Conservation (phyloP, 2,797 vertebrate genomes). For the Emys orbicularis region DNA sequence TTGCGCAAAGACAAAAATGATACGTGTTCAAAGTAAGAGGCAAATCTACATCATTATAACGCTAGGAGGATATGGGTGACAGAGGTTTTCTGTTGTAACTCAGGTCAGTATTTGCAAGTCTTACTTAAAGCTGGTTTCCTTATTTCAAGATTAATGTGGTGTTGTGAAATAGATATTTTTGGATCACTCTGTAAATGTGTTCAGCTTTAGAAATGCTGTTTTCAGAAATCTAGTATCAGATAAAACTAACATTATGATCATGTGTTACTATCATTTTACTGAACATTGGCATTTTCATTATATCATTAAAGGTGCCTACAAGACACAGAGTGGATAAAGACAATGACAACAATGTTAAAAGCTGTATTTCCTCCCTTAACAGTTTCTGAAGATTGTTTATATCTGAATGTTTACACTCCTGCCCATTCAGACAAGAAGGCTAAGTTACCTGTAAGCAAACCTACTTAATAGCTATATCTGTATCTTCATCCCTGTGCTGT, state of each 20-base stretch:
- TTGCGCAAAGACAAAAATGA: not conserved
- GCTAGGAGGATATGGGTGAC: too few relatives aligned
- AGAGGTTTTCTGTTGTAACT: not conserved
- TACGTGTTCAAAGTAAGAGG: not conserved
- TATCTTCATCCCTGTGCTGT: not conserved
- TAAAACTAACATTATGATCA: not conserved
- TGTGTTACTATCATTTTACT: not conserved
- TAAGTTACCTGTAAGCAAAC: constrained; percentile 77
- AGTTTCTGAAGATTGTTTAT: constrained; percentile 84
- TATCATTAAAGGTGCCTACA: constrained; percentile 83
- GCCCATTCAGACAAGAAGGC: constrained; percentile 37
- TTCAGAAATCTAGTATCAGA: not conserved
- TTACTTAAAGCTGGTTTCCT: not conserved
- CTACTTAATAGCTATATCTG: not conserved
- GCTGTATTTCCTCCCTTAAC: constrained; percentile 19
- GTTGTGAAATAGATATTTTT: not conserved
- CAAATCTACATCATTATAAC: not conserved
- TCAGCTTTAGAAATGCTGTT: not conserved
- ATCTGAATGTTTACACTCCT: constrained; percentile 82
- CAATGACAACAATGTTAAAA: constrained; percentile 37
- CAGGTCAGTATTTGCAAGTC: not conserved
- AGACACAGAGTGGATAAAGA: not conserved
- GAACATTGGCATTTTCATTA: not conserved
- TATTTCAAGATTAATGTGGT: not conserved
- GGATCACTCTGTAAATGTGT: not conserved